These are phyloP conservation scores for Spodoptera littoralis DNA, from an alignment of 2,888 invertebrate genomes.

Conservation along the genomic window DNA sequence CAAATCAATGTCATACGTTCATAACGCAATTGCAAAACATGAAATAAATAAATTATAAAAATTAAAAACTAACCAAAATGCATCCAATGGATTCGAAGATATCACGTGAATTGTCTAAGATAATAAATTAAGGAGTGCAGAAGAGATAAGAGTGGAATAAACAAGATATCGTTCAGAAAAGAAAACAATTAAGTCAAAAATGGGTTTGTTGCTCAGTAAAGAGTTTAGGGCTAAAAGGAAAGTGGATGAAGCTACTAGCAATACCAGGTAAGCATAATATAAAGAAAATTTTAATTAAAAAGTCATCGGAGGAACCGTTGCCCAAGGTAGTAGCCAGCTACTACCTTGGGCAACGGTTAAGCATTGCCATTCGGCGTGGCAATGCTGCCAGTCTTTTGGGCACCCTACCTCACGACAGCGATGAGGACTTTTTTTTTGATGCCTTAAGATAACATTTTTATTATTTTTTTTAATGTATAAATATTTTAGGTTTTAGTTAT, in stretches of 20 bases:
- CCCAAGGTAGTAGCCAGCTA: too few relatives aligned
- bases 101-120: slow-evolving; percentile 1
- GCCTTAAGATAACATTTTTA: too few relatives aligned
- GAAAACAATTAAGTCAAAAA: slow-evolving; percentile 4
- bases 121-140: slow-evolving; percentile 10
- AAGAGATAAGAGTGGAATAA: slow-evolving; percentile 1
- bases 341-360: too few relatives aligned
- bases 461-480: too few relatives aligned
- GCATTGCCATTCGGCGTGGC: too few relatives aligned
- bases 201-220: slow-evolving; percentile 63
- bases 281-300: neutral
- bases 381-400: too few relatives aligned
- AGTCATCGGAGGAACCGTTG: too few relatives aligned
- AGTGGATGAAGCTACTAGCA: slow-evolving; percentile 77
- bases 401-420: too few relatives aligned
- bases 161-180: slow-evolving; percentile 6
- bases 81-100: slow-evolving; percentile 7
- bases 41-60: slow-evolving; percentile 39
- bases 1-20: slow-evolving; percentile 30
- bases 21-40: slow-evolving; percentile 35
- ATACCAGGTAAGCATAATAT: slow-evolving; percentile 68
- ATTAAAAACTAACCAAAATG: slow-evolving; percentile 41
- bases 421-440: too few relatives aligned
- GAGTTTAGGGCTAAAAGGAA: slow-evolving; percentile 59
- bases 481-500: too few relatives aligned